Evolutionary conservation across 2,113 vertebrate species (phyloP).

Genomic region (Elephantulus edwardii): DNA sequence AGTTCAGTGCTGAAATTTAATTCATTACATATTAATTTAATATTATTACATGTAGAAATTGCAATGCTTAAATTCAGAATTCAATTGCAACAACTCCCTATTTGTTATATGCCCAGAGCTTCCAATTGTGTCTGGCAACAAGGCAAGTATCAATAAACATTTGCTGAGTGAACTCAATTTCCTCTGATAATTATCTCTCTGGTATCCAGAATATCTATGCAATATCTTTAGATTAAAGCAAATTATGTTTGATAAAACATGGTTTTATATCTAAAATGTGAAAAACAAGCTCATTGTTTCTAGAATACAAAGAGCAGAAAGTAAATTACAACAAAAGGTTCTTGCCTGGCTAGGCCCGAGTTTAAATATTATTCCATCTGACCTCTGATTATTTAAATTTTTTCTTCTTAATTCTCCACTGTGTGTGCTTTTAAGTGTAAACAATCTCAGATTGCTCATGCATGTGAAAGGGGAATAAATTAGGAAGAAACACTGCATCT

Average conservation of each 20-base stretch:
- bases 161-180: constrained; percentile 41
- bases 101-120: background rate
- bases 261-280: constrained; percentile 36
- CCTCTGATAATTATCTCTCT: constrained; percentile 13
- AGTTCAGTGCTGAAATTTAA: background rate
- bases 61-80: constrained; percentile 47
- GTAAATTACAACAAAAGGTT: constrained; percentile 9
- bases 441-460: constrained; percentile 41
- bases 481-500: background rate
- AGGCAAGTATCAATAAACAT: constrained; percentile 38
- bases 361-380: background rate
- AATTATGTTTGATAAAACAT: constrained; percentile 41
- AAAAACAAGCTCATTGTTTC: background rate
- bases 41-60: constrained; percentile 31
- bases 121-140: background rate
- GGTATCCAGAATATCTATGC: background rate
- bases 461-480: constrained; percentile 12
- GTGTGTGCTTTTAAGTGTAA: background rate
- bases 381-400: constrained; percentile 51
- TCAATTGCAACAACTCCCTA: background rate
- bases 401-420: constrained; percentile 48
- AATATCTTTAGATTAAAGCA: constrained; percentile 41
- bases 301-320: constrained; percentile 3
- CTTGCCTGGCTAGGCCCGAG: background rate
- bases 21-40: background rate